phyloP scores from a whole-genome alignment of 1,140 invertebrate species.

The Papilio glaucus region DNA sequence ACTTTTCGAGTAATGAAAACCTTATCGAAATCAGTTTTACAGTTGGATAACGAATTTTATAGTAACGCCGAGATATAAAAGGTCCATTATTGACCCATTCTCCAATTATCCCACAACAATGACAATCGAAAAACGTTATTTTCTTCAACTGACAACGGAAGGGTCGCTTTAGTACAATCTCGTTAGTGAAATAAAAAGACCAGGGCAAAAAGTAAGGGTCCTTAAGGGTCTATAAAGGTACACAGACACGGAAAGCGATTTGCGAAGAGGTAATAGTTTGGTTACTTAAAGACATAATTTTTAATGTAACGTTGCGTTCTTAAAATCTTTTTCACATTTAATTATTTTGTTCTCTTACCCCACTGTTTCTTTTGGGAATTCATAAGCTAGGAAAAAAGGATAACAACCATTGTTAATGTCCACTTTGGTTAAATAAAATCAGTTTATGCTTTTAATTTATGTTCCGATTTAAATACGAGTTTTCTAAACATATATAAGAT shows the following conservation, averaged over 20 bases:
- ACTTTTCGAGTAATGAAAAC: background rate
- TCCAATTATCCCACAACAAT: conserved; percentile 16
- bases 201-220: background rate
- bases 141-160: conserved; percentile 15
- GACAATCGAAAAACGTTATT: conserved; percentile 15
- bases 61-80: background rate
- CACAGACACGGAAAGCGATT: background rate
- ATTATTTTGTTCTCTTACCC: background rate
- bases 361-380: background rate
- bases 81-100: conserved; percentile 10
- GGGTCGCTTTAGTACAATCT: conserved; percentile 14
- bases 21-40: background rate
- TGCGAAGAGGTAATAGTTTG: conserved; percentile 2
- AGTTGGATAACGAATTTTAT: background rate
- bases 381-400: too few relatives aligned
- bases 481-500: too few relatives aligned
- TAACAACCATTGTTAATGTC: too few relatives aligned
- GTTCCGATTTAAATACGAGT: too few relatives aligned
- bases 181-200: conserved; percentile 23
- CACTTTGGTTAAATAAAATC: too few relatives aligned
- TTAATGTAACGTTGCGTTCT: background rate
- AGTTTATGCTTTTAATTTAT: too few relatives aligned
- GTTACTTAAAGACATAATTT: background rate
- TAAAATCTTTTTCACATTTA: background rate
- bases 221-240: conserved; percentile 11